Evolutionary conservation across 2,113 vertebrate genomes (phyloP).

Genomic region (Phalacrocorax aristotelis): DNA sequence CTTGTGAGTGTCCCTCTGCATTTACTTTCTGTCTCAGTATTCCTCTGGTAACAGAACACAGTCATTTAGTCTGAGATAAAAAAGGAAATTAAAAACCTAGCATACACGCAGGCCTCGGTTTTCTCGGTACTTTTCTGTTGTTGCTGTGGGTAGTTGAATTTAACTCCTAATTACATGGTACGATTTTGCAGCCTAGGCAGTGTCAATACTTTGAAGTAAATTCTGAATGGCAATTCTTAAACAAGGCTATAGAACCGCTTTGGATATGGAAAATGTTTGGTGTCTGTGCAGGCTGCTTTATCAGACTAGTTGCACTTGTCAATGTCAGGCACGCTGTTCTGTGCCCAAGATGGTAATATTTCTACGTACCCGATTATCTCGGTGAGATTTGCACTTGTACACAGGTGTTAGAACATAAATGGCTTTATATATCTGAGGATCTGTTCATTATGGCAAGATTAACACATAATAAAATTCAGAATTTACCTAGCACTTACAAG

Average conservation of each 20-base stretch:
- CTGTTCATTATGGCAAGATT: not conserved
- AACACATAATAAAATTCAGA: not conserved
- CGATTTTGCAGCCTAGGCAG: not conserved
- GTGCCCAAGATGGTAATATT: not conserved
- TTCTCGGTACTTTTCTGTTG: not conserved
- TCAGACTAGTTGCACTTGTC: not conserved
- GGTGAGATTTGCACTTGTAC: accelerated
- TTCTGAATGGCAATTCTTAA: not conserved
- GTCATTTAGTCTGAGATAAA: not conserved
- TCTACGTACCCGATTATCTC: not conserved
- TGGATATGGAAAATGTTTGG: not conserved
- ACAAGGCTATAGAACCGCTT: not conserved
- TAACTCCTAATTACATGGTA: conserved; percentile 27
- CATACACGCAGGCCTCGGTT: not conserved
- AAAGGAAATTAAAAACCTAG: not conserved
- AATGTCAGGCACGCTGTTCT: no score
- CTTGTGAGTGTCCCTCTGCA: conserved; percentile 10
- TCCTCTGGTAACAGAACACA: conserved; percentile 12
- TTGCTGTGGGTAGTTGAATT: not conserved
- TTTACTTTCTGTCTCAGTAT: conserved; percentile 19
- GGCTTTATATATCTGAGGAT: not conserved
- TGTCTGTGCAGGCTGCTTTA: not conserved
- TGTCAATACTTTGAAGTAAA: not conserved
- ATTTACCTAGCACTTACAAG: not conserved
- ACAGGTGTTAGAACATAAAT: not conserved